Base-by-base conservation (phyloP, 2,888 invertebrate species). In the Drosophila antonietae region DNA sequence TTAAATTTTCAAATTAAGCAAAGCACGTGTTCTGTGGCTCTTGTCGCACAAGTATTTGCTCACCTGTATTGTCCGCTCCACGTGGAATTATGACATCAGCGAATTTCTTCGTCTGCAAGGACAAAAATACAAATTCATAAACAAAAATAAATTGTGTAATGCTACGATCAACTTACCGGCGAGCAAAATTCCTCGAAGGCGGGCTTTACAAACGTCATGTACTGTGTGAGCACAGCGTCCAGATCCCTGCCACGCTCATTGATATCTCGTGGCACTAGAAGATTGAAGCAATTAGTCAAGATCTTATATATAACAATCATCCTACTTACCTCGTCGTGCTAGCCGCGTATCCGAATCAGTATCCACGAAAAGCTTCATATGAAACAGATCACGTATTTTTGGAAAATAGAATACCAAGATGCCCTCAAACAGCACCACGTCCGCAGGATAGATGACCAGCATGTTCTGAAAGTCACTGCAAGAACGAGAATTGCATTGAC, bases 281-380 rank as follows among this genome's bases (percentile, higher is more conserved):
- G 0, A 28, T 35, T 15, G 10, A n/a, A 41, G 7, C 3, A 70
- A 18, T 15, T 23, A 63, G 51, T 33, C 1, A 7, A 56, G 61
- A 9, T 41, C 18, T 14, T n/a, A 28, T 6, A 1, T n/a, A 20
- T 6, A 1, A 6, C 23, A 15, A 8, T 43, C n/a, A 15, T 41
- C 37, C 6, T 10, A 72, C 63, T 91, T 92, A 98, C 98, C 99
- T 95, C 99, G 95, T 87, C 99, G 95, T 0, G 99, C 98, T 28
- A 99, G 94, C 90, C 99, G 95, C 1, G 98, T 99, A 92, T 99
- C 99, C 0, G 99, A 98, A 93, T 99, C 99, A 0, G 99, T 99
- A 92, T 99, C 99, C 5, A 99, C 99, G 93, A 99, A 99, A 44
- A 99, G 94, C 93, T 99, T 99, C 98, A 99, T 99, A 93, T 99